Base-by-base conservation (phyloP, 2,113 vertebrate species). In the Oxygymnocypris stewartii region DNA sequence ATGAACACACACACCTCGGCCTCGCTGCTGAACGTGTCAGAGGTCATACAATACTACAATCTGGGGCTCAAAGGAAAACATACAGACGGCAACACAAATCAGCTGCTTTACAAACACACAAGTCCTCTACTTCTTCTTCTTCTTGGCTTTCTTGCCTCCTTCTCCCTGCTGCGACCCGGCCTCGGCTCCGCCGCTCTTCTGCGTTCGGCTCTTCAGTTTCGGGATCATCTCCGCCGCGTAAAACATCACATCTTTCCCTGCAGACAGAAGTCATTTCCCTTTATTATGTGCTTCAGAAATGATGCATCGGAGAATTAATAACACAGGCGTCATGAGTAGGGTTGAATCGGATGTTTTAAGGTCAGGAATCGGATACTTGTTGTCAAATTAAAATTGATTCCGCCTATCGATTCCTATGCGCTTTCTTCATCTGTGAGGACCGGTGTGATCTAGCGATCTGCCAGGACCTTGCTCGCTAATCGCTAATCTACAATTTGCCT, bases 211-310 rank as follows among this genome's bases (percentile, higher is more conserved):
- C 94, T 99, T 99, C 57, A 99, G 93, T 90, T 99, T 99, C 7
- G 98, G 97, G 85, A 99, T 99, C 94, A 97, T 99, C 94, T 99
- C 98, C 0, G 97, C 97, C 11, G 95, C 97, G 20, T 98, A 98
- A 3, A 98, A 90, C 98, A 99, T 97, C 89, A 99, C 94, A 2
- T 96, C 95, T 86, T 97, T 99, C 86, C 97, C 98, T 99, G 47
- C 63, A 67, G 1, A 28, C 13, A 28, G 14, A 75, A 25, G 1
- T n/a, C 47, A 73, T 40, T 28, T 67, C 65, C 35, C 14, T 8
- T 28, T 5, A 14, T 25, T 16, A 16, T 4, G 16, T 13, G 2
- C 25, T 7, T 57, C 16, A 20, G 13, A 20, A 57, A 20, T 20
- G 11, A 2, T 20, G 18, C 10, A 47, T 47, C 44, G 10, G 10